These are phyloP conservation scores for Sphyrna mokarran DNA, from an alignment of 2,113 vertebrate genomes.

Conservation along the genomic window DNA sequence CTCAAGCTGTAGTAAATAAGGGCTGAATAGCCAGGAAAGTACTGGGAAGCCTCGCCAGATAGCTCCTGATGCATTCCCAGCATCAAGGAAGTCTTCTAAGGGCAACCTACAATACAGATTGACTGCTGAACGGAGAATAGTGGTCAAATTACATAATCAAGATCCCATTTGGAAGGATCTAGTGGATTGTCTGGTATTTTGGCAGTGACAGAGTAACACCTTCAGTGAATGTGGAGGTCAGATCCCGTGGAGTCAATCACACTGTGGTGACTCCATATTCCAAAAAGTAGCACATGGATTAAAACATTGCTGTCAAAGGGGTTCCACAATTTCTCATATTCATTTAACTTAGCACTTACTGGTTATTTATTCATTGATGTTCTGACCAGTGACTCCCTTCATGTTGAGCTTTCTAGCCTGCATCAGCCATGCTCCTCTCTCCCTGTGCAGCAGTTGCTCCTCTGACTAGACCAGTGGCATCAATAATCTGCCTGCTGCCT, in stretches of 20 bases:
- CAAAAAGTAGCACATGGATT: too few species aligned
- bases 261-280: too few species aligned
- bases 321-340: neutral
- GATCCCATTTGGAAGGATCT: neutral
- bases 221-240: neutral
- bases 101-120: neutral
- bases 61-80: neutral
- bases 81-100: neutral
- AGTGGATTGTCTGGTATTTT: neutral
- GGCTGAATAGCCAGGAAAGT: neutral
- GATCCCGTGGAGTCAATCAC: neutral
- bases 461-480: neutral
- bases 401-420: too few species aligned
- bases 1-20: neutral
- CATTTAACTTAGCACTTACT: neutral
- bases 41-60: neutral
- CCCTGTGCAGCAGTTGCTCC: too few species aligned
- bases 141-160: neutral
- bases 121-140: neutral
- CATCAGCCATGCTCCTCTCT: too few species aligned
- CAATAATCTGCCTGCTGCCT: neutral
- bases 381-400: too few species aligned
- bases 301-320: neutral
- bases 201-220: neutral
- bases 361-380: too few species aligned